phyloP scores from a whole-genome alignment of 2,888 invertebrate species.

The Lycaena phlaeas region DNA sequence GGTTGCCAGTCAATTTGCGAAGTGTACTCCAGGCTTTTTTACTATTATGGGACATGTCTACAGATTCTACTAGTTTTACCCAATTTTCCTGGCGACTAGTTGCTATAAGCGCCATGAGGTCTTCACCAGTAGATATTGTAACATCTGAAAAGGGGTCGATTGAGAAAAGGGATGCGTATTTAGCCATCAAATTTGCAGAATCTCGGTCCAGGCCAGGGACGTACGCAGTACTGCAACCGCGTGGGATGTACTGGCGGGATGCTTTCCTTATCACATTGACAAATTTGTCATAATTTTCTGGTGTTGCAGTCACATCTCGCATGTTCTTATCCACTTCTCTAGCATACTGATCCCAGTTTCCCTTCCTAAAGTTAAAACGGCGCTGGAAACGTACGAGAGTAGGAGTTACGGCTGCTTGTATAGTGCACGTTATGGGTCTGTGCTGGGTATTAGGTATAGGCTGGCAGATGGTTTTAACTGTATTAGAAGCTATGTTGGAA shows the following conservation, averaged over 20 bases:
- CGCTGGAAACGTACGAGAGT: background rate
- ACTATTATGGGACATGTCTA: background rate
- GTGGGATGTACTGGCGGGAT: background rate
- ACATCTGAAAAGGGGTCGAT: constrained; percentile 7
- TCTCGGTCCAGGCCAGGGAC: constrained; percentile 3
- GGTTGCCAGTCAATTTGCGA: too few relatives aligned
- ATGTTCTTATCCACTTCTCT: background rate
- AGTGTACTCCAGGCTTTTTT: background rate
- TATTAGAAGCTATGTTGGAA: background rate
- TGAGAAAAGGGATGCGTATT: background rate
- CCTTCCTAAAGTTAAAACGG: constrained; percentile 7
- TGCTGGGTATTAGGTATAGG: constrained; percentile 10
- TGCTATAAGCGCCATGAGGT: background rate
- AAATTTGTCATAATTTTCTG: background rate
- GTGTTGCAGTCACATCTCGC: background rate
- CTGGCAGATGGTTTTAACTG: constrained; percentile 1
- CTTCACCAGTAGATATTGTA: background rate
- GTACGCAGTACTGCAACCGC: constrained; percentile 8
- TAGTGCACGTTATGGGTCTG: constrained; percentile 5
- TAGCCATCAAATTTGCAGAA: background rate
- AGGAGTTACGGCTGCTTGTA: background rate
- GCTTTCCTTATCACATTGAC: background rate
- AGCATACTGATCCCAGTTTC: background rate
- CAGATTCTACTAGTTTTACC: background rate
- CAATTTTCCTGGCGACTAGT: background rate